phyloP scores from a whole-genome alignment of 1,140 invertebrate genomes.

The Drosophila arizonae region DNA sequence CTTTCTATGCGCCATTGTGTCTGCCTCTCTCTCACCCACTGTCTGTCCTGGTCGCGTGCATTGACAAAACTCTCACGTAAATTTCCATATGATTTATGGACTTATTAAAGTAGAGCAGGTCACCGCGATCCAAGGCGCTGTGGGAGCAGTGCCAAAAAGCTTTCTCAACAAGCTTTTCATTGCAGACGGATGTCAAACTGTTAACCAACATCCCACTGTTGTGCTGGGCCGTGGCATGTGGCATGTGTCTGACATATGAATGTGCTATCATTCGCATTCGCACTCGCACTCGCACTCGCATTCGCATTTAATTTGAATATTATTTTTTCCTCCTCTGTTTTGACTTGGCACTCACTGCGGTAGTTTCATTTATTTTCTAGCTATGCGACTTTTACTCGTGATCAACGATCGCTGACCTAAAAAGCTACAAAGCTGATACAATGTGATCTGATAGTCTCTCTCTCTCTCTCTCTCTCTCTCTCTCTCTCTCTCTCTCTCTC shows the following conservation, averaged over 20 bases:
- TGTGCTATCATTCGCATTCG: constrained; percentile 13
- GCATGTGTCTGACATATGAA: constrained; percentile 50
- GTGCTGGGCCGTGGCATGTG: constrained; percentile 13
- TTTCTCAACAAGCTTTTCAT: constrained; percentile 40
- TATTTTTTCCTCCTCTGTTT: constrained; percentile 36
- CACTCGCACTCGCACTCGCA: constrained; percentile 25
- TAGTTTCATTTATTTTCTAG: constrained; percentile 66
- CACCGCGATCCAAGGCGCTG: constrained; percentile 29
- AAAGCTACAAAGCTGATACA: constrained; percentile 70
- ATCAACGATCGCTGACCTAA: constrained; percentile 70
- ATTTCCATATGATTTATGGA: constrained; percentile 79
- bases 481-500: no score
- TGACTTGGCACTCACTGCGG: constrained; percentile 52
- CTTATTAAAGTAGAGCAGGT: constrained; percentile 72
- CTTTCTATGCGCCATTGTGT: constrained; percentile 61
- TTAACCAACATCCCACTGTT: constrained; percentile 30
- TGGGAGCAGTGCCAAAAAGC: constrained; percentile 41
- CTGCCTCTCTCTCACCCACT: not conserved
- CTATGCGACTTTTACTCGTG: constrained; percentile 73
- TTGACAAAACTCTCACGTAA: constrained; percentile 66
- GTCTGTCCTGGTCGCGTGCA: not conserved
- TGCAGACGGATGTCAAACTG: constrained; percentile 40
- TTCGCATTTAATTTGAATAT: constrained; percentile 72
- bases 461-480: constrained; percentile 8
- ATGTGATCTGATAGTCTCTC: constrained; percentile 50